Percentiles rank a stretch among this genome's conserved stretches.
These are phyloP conservation scores for Hydroisotoma schaefferi DNA, from an alignment of 2,888 invertebrate genomes.

Conservation along the genomic window DNA sequence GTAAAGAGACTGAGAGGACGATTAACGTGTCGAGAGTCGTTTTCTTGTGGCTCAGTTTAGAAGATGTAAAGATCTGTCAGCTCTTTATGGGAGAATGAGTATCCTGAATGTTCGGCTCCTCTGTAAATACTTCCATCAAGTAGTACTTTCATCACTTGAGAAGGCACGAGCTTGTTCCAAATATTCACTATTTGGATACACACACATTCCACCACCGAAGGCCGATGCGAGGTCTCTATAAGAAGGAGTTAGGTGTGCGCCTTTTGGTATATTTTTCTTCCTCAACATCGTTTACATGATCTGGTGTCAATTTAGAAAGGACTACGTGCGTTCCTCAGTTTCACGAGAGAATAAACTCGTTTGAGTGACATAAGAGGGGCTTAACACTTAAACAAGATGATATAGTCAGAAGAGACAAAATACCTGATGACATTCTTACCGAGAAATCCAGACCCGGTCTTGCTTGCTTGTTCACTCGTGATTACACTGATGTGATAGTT, in stretches of 20 bases:
- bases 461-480: too few relatives aligned
- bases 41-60: neutral
- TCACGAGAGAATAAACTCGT: constrained; percentile 8
- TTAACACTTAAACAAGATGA: constrained; percentile 7
- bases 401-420: constrained; percentile 2
- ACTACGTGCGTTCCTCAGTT: neutral
- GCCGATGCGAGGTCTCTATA: too few relatives aligned
- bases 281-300: constrained; percentile 2
- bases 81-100: constrained; percentile 3
- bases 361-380: constrained; percentile 4
- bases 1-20: constrained; percentile 3
- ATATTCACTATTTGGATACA: neutral
- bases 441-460: too few relatives aligned
- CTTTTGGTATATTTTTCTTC: neutral
- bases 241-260: too few relatives aligned
- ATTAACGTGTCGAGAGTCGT: constrained; percentile 3
- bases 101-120: constrained; percentile 6
- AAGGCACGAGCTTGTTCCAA: neutral
- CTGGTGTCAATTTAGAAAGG: constrained; percentile 8
- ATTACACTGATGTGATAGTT: too few relatives aligned
- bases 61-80: constrained; percentile 7
- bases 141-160: neutral
- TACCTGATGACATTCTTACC: neutral
- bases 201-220: neutral
- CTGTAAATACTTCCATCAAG: constrained; percentile 4